phyloP scores from a whole-genome alignment of 2,888 invertebrate species.

The Drosophila nr. perissopoda region DNA sequence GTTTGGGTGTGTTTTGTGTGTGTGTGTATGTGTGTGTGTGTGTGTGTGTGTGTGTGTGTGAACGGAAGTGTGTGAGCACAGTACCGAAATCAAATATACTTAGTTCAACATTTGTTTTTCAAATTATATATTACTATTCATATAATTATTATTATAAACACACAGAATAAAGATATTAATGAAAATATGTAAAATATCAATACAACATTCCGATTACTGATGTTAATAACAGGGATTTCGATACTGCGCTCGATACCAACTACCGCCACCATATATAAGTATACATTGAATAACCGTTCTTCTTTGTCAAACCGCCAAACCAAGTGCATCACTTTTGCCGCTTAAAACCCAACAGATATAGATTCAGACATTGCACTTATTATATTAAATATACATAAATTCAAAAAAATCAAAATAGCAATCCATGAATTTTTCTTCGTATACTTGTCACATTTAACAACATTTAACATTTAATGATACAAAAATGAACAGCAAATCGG shows the following conservation, averaged over 20 bases:
- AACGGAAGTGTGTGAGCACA: constrained; percentile 16
- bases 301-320: too few relatives aligned
- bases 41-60: not conserved
- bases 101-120: not conserved
- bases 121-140: not conserved
- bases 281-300: too few relatives aligned
- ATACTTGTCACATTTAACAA: not conserved
- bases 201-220: too few relatives aligned
- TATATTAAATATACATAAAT: not conserved
- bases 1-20: not conserved
- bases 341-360: not conserved
- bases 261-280: too few relatives aligned
- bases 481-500: not conserved
- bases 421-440: too few relatives aligned
- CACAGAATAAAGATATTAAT: not conserved
- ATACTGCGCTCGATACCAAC: too few relatives aligned
- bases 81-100: constrained; percentile 29
- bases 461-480: not conserved
- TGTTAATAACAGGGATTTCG: too few relatives aligned
- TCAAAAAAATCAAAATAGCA: not conserved
- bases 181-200: too few relatives aligned
- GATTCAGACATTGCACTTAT: not conserved
- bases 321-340: too few relatives aligned
- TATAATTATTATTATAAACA: not conserved
- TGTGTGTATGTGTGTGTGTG: not conserved